Base-by-base conservation (phyloP, 2,888 invertebrate species). In the Epistrophe eligans region DNA sequence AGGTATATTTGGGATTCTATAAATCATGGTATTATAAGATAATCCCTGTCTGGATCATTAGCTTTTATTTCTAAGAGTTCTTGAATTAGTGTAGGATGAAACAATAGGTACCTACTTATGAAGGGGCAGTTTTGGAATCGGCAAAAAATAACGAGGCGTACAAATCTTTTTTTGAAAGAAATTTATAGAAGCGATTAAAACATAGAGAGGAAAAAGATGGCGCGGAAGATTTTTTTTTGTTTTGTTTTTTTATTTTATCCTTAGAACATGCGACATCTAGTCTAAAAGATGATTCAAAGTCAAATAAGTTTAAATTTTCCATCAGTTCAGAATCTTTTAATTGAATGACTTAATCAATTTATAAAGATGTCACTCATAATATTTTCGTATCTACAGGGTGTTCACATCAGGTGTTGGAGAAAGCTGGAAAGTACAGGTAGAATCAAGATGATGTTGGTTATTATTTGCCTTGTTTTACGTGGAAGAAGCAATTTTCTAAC, bases 21-120 rank as follows among this genome's bases (percentile, higher is more conserved):
- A 87, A 83, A 83, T 87, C 50, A 67, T 71, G 58, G 55, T 52
- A 77, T 77, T 71, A 80, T 64, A 74, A 73, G 66, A 85, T 87
- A 88, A 84, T 77, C 76, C 77, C 58, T 48, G 57, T 64, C 64
- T 77, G 82, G 55, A 62, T 77, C 82, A 82, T 74, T 85, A 77
- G 77, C 73, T 70, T 60, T 72, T 64, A 43, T 52, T 38, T 50
- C 32, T 62, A 52, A 28, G 72, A 52, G 57, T 13, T 13, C 24
- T 72, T 13, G 11, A 52, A 45, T 32, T 71, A 17, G 52, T 43
- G 52, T 43, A 35, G 32, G 19, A 60, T 58, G 57, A 28, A 13
- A 57, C 40, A 50, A 67, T 28, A 15, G 8, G 32, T 32, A 35
- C 35, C 9, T 35, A 35, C 35, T 35, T 35, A 35, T 35, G 9